Evolutionary conservation across 2,888 invertebrate genomes (phyloP).

Genomic region (Gymnocheta viridis): DNA sequence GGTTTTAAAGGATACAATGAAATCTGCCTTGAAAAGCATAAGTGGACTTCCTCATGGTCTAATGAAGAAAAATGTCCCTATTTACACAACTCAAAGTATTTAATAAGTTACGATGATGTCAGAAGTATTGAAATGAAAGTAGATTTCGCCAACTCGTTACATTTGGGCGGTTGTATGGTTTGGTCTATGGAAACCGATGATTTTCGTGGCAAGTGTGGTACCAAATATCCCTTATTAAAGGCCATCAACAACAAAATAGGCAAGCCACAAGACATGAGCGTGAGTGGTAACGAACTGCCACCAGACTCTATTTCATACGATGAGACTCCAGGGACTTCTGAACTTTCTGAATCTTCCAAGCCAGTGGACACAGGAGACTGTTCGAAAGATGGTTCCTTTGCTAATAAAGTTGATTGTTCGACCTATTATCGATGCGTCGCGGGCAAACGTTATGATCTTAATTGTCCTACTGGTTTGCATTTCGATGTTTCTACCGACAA

Average conservation of each 20-base stretch:
- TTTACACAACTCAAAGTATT: slow-evolving; percentile 91
- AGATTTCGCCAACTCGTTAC: slow-evolving; percentile 90
- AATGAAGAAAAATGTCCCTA: neutral
- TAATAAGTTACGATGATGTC: slow-evolving; percentile 95
- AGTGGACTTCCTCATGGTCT: slow-evolving; percentile 33
- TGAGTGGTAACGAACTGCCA: neutral
- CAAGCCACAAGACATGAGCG: neutral
- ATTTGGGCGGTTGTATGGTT: slow-evolving; percentile 87
- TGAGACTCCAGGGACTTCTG: too few species aligned
- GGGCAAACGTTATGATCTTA: neutral
- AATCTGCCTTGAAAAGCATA: slow-evolving; percentile 78
- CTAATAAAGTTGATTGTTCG: slow-evolving; percentile 10
- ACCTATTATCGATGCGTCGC: neutral
- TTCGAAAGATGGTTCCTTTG: slow-evolving; percentile 25
- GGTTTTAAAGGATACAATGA: slow-evolving; percentile 89
- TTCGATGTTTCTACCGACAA: slow-evolving; percentile 11
- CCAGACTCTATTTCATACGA: neutral
- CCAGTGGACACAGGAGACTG: neutral
- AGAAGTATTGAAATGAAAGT: slow-evolving; percentile 90
- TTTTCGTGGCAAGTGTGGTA: slow-evolving; percentile 90
- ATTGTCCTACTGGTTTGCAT: slow-evolving; percentile 33
- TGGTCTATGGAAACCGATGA: slow-evolving; percentile 95
- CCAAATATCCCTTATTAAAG: slow-evolving; percentile 84
- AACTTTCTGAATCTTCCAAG: neutral
- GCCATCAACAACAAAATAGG: slow-evolving; percentile 41